phyloP scores from a whole-genome alignment of 2,797 vertebrate species.

The Onychomys torridus region DNA sequence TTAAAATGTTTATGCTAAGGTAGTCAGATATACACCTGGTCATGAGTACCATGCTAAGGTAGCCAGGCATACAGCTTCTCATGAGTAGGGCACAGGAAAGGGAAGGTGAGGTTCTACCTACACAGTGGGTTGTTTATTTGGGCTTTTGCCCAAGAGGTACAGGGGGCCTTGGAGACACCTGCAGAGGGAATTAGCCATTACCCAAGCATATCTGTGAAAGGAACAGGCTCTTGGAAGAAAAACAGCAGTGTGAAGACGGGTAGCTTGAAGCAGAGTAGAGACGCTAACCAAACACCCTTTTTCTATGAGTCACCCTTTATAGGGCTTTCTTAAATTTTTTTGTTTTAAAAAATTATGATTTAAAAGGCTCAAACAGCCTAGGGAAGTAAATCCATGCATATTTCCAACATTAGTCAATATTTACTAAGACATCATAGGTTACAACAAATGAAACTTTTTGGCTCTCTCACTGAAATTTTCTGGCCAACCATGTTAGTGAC shows the following conservation, averaged over 20 bases:
- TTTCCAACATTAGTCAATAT: constrained; percentile 78
- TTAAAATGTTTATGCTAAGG: not conserved
- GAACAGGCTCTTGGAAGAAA: constrained; percentile 57
- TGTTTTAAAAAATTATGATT: constrained; percentile 69
- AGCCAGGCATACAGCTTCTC: not conserved
- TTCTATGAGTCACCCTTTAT: constrained; percentile 67
- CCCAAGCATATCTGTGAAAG: not conserved
- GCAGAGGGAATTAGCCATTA: constrained; percentile 34
- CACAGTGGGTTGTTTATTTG: not conserved
- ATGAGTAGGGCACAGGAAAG: not conserved
- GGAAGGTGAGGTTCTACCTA: not conserved
- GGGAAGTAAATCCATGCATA: constrained; percentile 70
- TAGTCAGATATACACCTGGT: not conserved
- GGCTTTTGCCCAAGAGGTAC: not conserved
- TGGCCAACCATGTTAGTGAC: constrained; percentile 65
- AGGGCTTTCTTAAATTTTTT: constrained; percentile 51
- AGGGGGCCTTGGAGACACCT: not conserved
- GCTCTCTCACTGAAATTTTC: constrained; percentile 60
- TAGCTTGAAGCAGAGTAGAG: constrained; percentile 24
- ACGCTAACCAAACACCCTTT: constrained; percentile 54
- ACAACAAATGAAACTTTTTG: constrained; percentile 82
- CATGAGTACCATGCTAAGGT: too few species aligned
- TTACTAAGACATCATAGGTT: constrained; percentile 80
- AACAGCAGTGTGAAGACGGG: constrained; percentile 46
- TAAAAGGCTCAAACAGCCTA: constrained; percentile 73